Base-by-base conservation (phyloP, 2,797 vertebrate species). In the Holocentrus rufus region DNA sequence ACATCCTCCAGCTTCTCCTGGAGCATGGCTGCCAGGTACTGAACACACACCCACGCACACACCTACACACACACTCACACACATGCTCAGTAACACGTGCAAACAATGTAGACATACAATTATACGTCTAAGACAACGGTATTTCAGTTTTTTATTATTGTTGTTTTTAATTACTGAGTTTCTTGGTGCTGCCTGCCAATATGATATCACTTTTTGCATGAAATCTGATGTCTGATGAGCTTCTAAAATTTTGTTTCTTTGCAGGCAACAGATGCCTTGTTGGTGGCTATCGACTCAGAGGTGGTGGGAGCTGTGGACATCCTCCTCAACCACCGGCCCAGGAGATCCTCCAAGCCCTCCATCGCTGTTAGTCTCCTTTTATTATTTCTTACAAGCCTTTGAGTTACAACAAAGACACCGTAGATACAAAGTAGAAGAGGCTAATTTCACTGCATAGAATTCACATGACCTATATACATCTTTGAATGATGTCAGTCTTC, bases 241-340 rank as follows among this genome's bases (percentile, higher is more conserved):
- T 31, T 47, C 0, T 11, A 9, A 62, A 75, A 42, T 69, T 57
- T 64, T 79, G 64, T 78, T 15, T 88, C 53, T 86, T 58, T 84
- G 65, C 74, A 93, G 97, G 95, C 96, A 14, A 96, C 96, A 5
- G 97, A 98, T 90, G 97, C 98, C 49, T 93, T 99, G 89, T 85
- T 99, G 92, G 97, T 99, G 86, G 98, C 98, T 72, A 96, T 99
- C 85, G 96, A 98, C 93, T 97, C 97, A 0, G 98, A 98, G 91
- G 97, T 99, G 88, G 98, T 99, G 74, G 98, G 97, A 92, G 97
- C 98, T 58, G 98, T 99, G 85, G 98, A 99, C 90, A 99, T 98
- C 88, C 95, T 99, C 30, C 95, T 99, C 84, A 99, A 98, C 90
- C 97, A 99, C 91, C 94, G 95, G 74, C 96, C 98, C 54, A 96